Evolutionary conservation across 2,113 vertebrate genomes (phyloP).

Genomic region (Paradoxurus hermaphroditus): DNA sequence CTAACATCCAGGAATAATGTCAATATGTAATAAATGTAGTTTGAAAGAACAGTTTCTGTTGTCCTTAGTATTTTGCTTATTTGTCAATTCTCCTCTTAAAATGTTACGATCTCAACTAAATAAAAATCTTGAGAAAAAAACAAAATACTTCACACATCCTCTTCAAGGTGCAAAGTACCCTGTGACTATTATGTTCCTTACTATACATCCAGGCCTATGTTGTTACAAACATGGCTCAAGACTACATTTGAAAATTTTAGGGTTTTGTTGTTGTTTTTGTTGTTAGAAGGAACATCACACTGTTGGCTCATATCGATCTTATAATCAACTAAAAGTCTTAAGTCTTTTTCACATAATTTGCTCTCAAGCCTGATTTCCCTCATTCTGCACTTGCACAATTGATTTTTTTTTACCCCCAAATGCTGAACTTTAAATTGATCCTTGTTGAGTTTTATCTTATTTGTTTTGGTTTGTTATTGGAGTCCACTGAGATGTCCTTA

Average conservation of each 20-base stretch:
- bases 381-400: not conserved
- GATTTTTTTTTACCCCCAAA: slow-evolving; percentile 29
- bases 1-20: not conserved
- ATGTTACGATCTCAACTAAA: not conserved
- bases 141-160: not conserved
- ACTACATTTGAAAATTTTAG: not conserved
- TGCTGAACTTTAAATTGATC: slow-evolving; percentile 39
- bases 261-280: not conserved
- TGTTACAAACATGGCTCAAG: not conserved
- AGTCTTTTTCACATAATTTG: slow-evolving; percentile 52
- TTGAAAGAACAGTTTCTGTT: not conserved
- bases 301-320: not conserved
- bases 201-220: not conserved
- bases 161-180: not conserved
- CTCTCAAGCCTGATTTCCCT: slow-evolving; percentile 7
- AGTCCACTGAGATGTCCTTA: not conserved
- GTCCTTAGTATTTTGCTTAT: not conserved
- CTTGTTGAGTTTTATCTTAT: slow-evolving; percentile 39
- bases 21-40: not conserved
- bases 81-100: not conserved
- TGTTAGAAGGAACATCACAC: not conserved
- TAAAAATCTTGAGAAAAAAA: not conserved
- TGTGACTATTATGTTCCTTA: not conserved
- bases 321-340: slow-evolving; percentile 41
- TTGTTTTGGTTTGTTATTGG: not conserved